Base-by-base conservation (phyloP, 2,888 invertebrate species). In the Tenthredo amoena region DNA sequence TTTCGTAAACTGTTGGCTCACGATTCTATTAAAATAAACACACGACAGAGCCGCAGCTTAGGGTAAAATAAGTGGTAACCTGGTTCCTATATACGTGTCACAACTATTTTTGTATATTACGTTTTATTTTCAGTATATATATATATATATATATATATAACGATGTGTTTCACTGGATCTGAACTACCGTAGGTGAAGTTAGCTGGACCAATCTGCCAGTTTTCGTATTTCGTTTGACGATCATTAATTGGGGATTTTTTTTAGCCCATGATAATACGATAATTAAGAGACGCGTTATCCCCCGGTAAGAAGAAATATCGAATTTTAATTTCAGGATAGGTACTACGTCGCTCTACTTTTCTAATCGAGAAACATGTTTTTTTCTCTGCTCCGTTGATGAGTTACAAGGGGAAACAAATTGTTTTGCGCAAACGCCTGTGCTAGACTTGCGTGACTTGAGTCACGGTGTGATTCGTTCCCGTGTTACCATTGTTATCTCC, bases 361-460 rank as follows among this genome's bases (percentile, higher is more conserved):
- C n/a, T n/a, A 18, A 5, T 18, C 5, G 18, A 50, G 50, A 50
- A 15, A 18, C 5, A 18, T 50, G 3, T 40, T 72, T 72, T n/a
- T n/a, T 37, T 77, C 2, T 21, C 12, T 34, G 1, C 10, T 26
- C 10, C 21, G 31, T 50, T 31, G 0, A n/a, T 2, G 21, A 83
- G 65, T 86, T 87, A 90, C 50, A 90, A 83, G 50, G 87, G 89
- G 89, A 88, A 90, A 89, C 89, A 88, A 87, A 86, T 85, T 86
- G 88, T 86, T 88, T 87, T 89, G 84, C 89, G 88, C 89, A 87
- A 87, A 85, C 86, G 87, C 88, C 88, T 87, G 85, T 87, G 91
- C 91, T 93, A 93, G 89, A 93, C 92, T 86, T 93, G 93, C 71
- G 93, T 93, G 84, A 93, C 91, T 87, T 93, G 93, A 1, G 93